Evolutionary conservation across 2,113 vertebrate species (phyloP).

Genomic region (Chaenogobius annularis): DNA sequence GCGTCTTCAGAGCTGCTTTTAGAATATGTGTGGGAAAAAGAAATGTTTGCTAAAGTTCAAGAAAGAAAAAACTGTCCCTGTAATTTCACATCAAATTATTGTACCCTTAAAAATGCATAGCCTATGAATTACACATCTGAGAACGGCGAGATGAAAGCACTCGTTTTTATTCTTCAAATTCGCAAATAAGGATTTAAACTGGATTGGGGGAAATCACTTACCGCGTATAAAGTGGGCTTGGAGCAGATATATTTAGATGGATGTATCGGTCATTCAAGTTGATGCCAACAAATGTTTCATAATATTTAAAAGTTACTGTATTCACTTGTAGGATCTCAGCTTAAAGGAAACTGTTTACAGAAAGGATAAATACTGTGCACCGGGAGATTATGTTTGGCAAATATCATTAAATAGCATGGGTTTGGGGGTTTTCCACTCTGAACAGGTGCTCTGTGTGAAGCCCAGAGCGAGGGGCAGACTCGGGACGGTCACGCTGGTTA

Average conservation of each 20-base stretch:
- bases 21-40: too few species aligned
- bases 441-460: constrained; percentile 57
- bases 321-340: constrained; percentile 3
- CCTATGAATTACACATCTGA: too few species aligned
- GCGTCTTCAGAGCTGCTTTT: too few species aligned
- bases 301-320: background rate
- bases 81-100: too few species aligned
- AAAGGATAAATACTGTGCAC: constrained; percentile 8
- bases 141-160: too few species aligned
- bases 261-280: background rate
- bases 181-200: background rate
- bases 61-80: too few species aligned
- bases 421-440: constrained; percentile 28
- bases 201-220: background rate
- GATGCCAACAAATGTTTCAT: constrained; percentile 1
- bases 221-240: background rate
- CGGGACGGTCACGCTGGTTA: constrained; percentile 36
- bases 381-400: constrained; percentile 25
- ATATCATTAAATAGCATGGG: constrained; percentile 21
- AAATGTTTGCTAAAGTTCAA: too few species aligned
- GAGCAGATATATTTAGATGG: background rate
- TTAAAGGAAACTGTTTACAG: constrained; percentile 51
- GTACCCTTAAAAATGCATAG: too few species aligned
- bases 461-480: constrained; percentile 37
- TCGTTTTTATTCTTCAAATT: background rate